A percentile compares a stretch with the other conserved stretches of the same genome.
Evolutionary conservation across 2,113 vertebrate species (phyloP).

Genomic region (Neopipo cinnamomea): DNA sequence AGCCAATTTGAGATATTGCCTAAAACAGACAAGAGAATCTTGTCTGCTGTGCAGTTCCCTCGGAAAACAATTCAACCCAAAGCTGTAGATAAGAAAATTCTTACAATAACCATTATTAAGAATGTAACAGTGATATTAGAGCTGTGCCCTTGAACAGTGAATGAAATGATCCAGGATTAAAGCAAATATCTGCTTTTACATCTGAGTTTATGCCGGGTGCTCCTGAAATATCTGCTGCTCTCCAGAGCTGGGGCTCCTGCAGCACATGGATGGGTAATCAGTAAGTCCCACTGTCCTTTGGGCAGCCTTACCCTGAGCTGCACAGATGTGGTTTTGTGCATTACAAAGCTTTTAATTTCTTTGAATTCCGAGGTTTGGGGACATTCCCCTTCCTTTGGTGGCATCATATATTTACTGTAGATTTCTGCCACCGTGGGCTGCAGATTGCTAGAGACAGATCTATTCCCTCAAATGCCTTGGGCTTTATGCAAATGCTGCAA

Average conservation of each 20-base stretch:
- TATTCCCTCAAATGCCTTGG: not conserved
- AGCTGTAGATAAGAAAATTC: not conserved
- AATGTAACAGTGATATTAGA: not conserved
- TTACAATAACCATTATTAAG: not conserved
- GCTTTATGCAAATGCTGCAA: not conserved
- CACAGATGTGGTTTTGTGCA: not conserved
- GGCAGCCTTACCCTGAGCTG: not conserved
- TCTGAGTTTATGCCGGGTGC: not conserved
- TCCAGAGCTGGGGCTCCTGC: not conserved
- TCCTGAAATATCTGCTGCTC: not conserved
- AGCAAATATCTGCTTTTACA: not conserved
- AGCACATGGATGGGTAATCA: not conserved
- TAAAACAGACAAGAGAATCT: not conserved
- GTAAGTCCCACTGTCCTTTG: not conserved
- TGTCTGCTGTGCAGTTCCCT: not conserved
- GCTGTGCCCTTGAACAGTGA: not conserved
- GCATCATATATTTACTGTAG: not conserved
- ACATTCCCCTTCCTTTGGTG: not conserved
- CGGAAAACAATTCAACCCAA: not conserved
- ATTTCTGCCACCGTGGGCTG: not conserved
- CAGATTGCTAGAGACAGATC: not conserved
- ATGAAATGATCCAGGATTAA: not conserved
- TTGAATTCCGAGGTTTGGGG: slow-evolving; percentile 6
- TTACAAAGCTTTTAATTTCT: not conserved
- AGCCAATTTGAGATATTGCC: not conserved